phyloP scores from a whole-genome alignment of 1,140 invertebrate genomes.

The Hyles euphorbiae region DNA sequence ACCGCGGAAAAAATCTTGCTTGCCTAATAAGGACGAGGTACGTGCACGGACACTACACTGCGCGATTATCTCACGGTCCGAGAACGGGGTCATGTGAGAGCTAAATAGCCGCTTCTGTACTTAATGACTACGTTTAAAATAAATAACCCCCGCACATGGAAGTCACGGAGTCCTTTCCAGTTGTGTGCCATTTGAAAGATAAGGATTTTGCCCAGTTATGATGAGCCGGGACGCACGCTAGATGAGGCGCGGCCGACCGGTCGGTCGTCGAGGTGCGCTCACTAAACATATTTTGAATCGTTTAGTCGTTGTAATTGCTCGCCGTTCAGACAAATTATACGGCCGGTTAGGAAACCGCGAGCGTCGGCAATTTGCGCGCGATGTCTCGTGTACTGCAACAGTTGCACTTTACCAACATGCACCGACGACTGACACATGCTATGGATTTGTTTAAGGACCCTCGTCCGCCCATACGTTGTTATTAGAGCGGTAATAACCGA shows the following conservation, averaged over 20 bases:
- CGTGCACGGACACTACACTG: constrained; percentile 57
- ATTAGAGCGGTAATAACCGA: too few species aligned
- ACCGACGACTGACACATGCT: too few species aligned
- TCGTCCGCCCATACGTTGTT: too few species aligned
- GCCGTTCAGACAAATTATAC: too few species aligned
- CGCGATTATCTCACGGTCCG: constrained; percentile 63
- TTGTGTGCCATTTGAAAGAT: constrained; percentile 51
- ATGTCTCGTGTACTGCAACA: too few species aligned
- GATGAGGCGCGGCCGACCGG: constrained; percentile 10
- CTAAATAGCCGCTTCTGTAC: constrained; percentile 45
- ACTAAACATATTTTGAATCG: too few species aligned
- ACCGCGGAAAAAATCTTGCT: constrained; percentile 42
- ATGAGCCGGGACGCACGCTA: neutral
- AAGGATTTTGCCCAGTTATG: constrained; percentile 31
- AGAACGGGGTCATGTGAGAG: constrained; percentile 56
- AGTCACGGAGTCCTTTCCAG: constrained; percentile 42
- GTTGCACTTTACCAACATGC: too few species aligned
- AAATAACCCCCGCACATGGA: constrained; percentile 12
- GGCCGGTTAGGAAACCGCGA: too few species aligned
- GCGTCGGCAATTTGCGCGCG: too few species aligned
- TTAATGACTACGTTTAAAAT: constrained; percentile 26
- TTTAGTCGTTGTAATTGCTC: too few species aligned
- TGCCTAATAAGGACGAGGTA: constrained; percentile 54
- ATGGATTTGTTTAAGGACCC: too few species aligned
- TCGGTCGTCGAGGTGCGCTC: too few species aligned